Base-by-base conservation (phyloP, 2,113 vertebrate species). In the Rhinopomastus cyanomelas region DNA sequence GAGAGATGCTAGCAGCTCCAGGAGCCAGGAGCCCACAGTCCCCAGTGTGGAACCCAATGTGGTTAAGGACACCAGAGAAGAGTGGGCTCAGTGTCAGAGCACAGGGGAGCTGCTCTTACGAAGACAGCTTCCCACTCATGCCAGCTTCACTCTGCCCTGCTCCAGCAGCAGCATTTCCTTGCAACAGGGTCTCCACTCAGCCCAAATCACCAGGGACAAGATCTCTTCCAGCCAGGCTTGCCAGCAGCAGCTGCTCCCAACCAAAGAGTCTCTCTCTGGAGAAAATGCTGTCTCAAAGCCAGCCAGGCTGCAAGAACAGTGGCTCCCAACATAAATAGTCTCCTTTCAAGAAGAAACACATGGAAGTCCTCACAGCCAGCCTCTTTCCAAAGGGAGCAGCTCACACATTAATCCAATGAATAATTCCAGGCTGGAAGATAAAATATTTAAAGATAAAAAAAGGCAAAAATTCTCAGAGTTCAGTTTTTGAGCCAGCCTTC, bases 141-240 rank as follows among this genome's bases (percentile, higher is more conserved):
- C 57, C 78, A 52, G 37, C 64, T 87, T 67, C 3, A 11, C 69
- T 81, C 83, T 97, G 95, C 92, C 81, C 48, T 56, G 73, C 75
- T 97, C 96, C 97, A 97, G 73, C 48, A 73, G 69, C 92, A 95
- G 87, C 67, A 85, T 61, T 92, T 97, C 74, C 62, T 90, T 94
- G 59, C 84, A 91, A 95, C 77, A 90, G 88, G 92, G 96, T 93
- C 90, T 76, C 92, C 83, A 73, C 92, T 93, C 94, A 95, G 81
- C 78, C 53, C 64, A 93, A 91, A 87, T 69, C 83, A 85, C 81
- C 7, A 3, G 86, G 74, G 87, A 90, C 16, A 42, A 91, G 73
- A 91, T 89, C 73, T 94, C 87, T 94, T 88, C 93, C 61, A 94
- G 81, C 6, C 44, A 2, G 81, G 59, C 71, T 90, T 94, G 92